Conservation (phyloP, 2,113 vertebrate genomes). For the Halcyon malimbica region DNA sequence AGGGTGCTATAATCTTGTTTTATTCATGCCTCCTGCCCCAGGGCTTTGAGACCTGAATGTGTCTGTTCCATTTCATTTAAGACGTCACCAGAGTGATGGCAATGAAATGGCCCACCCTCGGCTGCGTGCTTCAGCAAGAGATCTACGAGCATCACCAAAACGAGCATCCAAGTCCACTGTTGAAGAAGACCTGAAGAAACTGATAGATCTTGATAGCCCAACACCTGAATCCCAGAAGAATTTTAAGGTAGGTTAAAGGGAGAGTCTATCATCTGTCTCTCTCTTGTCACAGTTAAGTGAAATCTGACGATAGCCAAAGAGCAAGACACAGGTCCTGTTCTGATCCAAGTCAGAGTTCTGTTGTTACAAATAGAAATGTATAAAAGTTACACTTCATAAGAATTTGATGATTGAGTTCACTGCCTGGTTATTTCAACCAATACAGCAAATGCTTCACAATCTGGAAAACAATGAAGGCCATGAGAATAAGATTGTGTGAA, state of each 20-base stretch:
- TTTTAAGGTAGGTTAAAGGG: constrained; percentile 82
- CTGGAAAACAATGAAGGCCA: not conserved
- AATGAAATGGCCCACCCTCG: constrained; percentile 82
- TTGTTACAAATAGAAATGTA: not conserved
- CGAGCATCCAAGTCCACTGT: constrained; percentile 87
- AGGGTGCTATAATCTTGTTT: not conserved
- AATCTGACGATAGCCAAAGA: not conserved
- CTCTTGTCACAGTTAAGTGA: not conserved
- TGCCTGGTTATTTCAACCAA: not conserved
- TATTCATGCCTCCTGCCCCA: not conserved
- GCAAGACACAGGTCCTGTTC: not conserved
- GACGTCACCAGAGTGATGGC: constrained; percentile 93
- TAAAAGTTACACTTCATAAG: not conserved
- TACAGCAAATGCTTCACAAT: not conserved
- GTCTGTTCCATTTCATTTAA: constrained; percentile 68
- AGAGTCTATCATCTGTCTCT: not conserved
- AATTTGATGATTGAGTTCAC: not conserved
- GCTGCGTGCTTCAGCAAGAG: constrained; percentile 88
- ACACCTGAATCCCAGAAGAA: constrained; percentile 83
- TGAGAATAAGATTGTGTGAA: not conserved
- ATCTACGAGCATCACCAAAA: constrained; percentile 90
- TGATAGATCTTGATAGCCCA: constrained; percentile 87
- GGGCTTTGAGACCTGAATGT: constrained; percentile 33
- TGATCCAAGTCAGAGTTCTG: not conserved
- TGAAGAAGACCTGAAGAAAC: constrained; percentile 93